Conservation (phyloP, 1,140 invertebrate genomes). For the Drosophila nikananu region DNA sequence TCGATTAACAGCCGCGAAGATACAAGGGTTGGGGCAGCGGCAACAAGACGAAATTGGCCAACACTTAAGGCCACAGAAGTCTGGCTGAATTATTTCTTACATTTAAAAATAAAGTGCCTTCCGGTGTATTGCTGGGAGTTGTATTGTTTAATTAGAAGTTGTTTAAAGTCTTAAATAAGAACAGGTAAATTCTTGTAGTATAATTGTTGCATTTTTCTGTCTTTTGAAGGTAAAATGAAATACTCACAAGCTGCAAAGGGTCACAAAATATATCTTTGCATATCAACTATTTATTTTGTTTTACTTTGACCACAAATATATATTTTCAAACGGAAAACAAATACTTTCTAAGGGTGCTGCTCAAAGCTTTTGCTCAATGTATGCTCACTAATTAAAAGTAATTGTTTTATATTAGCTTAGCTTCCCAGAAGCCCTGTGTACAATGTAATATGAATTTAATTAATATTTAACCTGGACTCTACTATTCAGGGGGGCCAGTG, state of each 20-base stretch:
- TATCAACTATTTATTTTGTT: neutral
- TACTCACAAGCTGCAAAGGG: neutral
- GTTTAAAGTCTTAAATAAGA: neutral
- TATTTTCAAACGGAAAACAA: neutral
- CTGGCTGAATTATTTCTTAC: neutral
- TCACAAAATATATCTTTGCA: neutral
- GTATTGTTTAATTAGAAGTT: neutral
- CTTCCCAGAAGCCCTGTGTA: neutral
- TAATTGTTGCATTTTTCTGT: neutral
- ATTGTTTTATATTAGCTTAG: neutral
- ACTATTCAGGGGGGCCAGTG: too few relatives aligned
- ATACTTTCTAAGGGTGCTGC: neutral
- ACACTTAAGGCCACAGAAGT: constrained; percentile 3
- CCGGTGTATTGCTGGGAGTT: too few relatives aligned
- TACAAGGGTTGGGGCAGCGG: neutral
- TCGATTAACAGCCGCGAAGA: constrained; percentile 30
- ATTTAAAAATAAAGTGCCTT: neutral
- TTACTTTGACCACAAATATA: neutral
- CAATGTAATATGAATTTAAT: constrained; percentile 7
- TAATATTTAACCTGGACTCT: neutral
- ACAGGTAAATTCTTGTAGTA: neutral
- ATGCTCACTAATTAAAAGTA: neutral
- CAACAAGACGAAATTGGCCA: constrained; percentile 1
- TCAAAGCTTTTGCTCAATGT: neutral
- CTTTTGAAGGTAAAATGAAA: neutral